Conservation (phyloP, 2,888 invertebrate species). For the Heliconius ismenius region DNA sequence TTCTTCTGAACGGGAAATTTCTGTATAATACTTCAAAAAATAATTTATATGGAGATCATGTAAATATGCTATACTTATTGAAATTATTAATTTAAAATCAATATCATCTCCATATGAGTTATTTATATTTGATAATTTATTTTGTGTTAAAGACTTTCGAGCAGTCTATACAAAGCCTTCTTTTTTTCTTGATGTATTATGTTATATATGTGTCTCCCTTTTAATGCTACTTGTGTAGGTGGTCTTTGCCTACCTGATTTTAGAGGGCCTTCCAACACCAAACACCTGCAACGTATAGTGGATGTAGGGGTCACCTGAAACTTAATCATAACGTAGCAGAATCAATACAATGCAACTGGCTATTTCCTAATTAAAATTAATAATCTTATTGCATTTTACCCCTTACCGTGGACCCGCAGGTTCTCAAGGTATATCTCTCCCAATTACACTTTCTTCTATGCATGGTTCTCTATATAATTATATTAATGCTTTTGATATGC, state of each 20-base stretch:
- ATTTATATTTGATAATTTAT: constrained; percentile 55
- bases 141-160: constrained; percentile 50
- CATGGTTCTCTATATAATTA: constrained; percentile 62
- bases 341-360: constrained; percentile 59
- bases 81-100: background rate
- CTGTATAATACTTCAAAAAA: constrained; percentile 61
- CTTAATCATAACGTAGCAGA: constrained; percentile 58
- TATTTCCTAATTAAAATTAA: constrained; percentile 76
- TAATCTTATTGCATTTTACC: constrained; percentile 79
- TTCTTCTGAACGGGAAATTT: constrained; percentile 71
- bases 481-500: constrained; percentile 51
- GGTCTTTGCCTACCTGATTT: constrained; percentile 59
- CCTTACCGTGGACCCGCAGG: constrained; percentile 81
- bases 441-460: constrained; percentile 78
- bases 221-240: constrained; percentile 60
- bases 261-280: constrained; percentile 60
- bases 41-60: constrained; percentile 36
- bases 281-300: constrained; percentile 53
- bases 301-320: constrained; percentile 74
- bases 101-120: constrained; percentile 55
- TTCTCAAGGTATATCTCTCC: constrained; percentile 83
- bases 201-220: constrained; percentile 72
- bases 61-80: background rate
- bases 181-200: constrained; percentile 72
- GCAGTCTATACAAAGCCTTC: constrained; percentile 61